Evolutionary conservation across 2,888 invertebrate genomes (phyloP).

Genomic region (Ashinkailepas kermadecensis): DNA sequence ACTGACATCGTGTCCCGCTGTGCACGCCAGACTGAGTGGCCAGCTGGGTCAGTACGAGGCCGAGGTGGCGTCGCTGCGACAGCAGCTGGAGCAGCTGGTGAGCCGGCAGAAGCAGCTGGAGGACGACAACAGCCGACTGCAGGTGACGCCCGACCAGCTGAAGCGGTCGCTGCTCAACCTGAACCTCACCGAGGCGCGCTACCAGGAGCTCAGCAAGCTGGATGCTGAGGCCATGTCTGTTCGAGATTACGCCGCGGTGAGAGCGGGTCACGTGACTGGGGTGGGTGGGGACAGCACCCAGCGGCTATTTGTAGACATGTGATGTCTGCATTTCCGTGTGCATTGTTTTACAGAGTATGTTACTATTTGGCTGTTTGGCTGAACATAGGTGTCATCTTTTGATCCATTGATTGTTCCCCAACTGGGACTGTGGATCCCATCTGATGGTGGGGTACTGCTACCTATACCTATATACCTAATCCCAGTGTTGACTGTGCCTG

Average conservation of each 20-base stretch:
- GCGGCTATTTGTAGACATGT: too few relatives aligned
- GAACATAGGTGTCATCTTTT: too few relatives aligned
- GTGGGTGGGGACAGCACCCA: too few relatives aligned
- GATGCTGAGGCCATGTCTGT: neutral
- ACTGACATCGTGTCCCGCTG: too few relatives aligned
- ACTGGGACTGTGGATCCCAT: too few relatives aligned
- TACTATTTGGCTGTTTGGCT: too few relatives aligned
- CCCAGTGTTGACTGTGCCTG: neutral
- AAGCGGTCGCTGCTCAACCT: too few relatives aligned
- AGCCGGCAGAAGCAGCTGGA: constrained; percentile 8
- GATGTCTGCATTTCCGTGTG: too few relatives aligned
- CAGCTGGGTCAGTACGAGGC: constrained; percentile 20
- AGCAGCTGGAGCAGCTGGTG: constrained; percentile 15
- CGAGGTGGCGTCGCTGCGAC: neutral
- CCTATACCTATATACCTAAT: too few relatives aligned
- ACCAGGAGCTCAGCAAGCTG: constrained; percentile 7
- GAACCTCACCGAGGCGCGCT: neutral
- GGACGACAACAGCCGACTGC: neutral
- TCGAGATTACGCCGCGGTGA: neutral
- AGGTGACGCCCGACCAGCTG: constrained; percentile 10
- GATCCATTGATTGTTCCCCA: too few relatives aligned
- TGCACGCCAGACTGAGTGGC: neutral
- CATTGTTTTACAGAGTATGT: too few relatives aligned
- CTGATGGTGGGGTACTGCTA: too few relatives aligned
- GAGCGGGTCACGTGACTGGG: neutral